Evolutionary conservation across 2,888 invertebrate genomes (phyloP), one percentile per base, ranked within the genome.

Genomic region (Hypercompe scribonia): DNA sequence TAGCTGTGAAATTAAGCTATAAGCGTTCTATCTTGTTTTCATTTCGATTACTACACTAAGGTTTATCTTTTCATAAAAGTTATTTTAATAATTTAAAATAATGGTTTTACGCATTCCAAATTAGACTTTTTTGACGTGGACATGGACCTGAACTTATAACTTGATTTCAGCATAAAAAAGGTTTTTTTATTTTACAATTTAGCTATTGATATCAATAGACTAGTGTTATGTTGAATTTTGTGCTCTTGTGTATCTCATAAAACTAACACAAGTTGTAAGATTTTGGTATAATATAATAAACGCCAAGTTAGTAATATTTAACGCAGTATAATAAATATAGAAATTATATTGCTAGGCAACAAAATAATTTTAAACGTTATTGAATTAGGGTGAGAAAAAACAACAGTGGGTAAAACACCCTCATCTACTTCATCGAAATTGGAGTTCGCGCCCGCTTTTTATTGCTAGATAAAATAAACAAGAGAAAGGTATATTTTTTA

Each of bases 51-150:
- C 65, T 31, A 28, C 66, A 71, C 54, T 39, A 15, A 66, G 39
- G 39, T 58, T 66, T 71, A 66, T 58, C 42, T 50, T 71, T 71
- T 39, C 54, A 65, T 39, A 28, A 28, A n/a, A 58, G 28, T 58
- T 7, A 39, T 71, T 71, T 34, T 13, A 28, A 5, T 58, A 54
- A 28, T 54, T 54, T 54, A n/a, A 11, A 3, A n/a, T 7, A 54
- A 54, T 10, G 10, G 28, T 58, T 58, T 13, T 3, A 58, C 13
- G 3, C 10, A 54, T n/a, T 54, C 0, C 13, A 28, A 58, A 28
- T 28, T 13, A 13, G 3, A 1, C 5, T 11, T 58, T 58, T 58
- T 28, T 15, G n/a, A 28, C 15, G 7, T 0, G 13, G 8, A 58
- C 11, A 13, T 28, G 11, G 7, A 28, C 28, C 11, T 54, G 3